Conservation (phyloP, 1,140 invertebrate species). For the Drosophila lowei region DNA sequence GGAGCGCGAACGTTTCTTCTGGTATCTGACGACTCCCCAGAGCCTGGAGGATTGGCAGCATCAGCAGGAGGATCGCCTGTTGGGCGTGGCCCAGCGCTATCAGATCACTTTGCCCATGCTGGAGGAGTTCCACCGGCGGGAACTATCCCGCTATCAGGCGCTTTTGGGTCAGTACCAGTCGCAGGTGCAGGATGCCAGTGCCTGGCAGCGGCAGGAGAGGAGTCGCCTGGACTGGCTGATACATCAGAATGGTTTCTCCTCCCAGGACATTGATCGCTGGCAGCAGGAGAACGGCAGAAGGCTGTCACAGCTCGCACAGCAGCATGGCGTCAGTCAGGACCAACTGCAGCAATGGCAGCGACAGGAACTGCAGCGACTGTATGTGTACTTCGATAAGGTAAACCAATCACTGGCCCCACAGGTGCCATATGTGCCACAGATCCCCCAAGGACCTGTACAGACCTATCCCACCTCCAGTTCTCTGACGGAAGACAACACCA, state of each 20-base stretch:
- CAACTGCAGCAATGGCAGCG: conserved; percentile 72
- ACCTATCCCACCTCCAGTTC: conserved; percentile 32
- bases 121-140: conserved; percentile 69
- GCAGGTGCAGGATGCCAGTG: conserved; percentile 50
- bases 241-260: conserved; percentile 68
- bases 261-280: conserved; percentile 75
- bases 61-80: conserved; percentile 75
- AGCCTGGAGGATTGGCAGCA: conserved; percentile 71
- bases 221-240: conserved; percentile 75
- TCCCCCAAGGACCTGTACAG: conserved; percentile 14
- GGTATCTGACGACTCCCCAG: conserved; percentile 65
- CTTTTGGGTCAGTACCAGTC: conserved; percentile 64
- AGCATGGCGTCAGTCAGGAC: conserved; percentile 52
- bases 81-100: conserved; percentile 64
- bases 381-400: conserved; percentile 58
- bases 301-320: conserved; percentile 49
- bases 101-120: conserved; percentile 58
- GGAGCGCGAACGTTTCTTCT: conserved; percentile 78
- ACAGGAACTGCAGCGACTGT: conserved; percentile 63
- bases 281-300: conserved; percentile 65
- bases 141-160: conserved; percentile 64
- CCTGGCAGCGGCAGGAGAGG: conserved; percentile 69
- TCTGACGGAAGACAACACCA: conserved; percentile 47
- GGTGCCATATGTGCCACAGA: not conserved
- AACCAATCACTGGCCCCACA: conserved; percentile 65